These are phyloP conservation scores for Aphelenchoides besseyi DNA, from an alignment of 1,140 invertebrate genomes.

Conservation along the genomic window DNA sequence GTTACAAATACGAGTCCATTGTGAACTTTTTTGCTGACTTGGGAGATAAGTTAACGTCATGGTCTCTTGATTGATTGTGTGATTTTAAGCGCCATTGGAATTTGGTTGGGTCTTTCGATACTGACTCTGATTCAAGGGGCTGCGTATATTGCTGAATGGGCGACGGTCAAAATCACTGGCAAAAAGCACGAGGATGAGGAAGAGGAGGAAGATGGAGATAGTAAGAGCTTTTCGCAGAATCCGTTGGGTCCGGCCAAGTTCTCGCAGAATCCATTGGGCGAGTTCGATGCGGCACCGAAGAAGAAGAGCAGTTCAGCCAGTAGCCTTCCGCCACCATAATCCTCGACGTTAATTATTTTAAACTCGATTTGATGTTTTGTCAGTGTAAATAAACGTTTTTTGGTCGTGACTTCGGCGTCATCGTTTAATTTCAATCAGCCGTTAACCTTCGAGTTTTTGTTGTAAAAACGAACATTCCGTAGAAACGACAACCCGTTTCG, in stretches of 20 bases:
- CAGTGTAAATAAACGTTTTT: conserved; percentile 17
- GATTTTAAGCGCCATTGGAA: conserved; percentile 52
- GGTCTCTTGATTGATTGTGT: too few species aligned
- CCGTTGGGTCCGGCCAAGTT: background rate
- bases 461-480: too few species aligned
- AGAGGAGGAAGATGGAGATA: background rate
- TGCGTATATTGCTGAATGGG: background rate
- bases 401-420: background rate
- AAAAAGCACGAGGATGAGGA: background rate
- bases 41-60: too few species aligned
- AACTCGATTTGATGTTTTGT: background rate
- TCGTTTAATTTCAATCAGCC: background rate
- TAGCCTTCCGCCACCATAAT: background rate
- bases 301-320: background rate
- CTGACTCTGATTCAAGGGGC: conserved; percentile 38
- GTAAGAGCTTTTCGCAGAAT: conserved; percentile 6
- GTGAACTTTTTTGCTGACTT: conserved; percentile 44
- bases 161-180: background rate
- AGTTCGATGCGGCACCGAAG: background rate
- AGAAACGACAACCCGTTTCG: too few species aligned
- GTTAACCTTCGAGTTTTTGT: background rate
- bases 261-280: conserved; percentile 1
- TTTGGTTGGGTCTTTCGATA: conserved; percentile 51
- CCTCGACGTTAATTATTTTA: conserved; percentile 4
- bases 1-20: background rate